A percentile compares a stretch with the other conserved stretches of the same genome.
phyloP scores from a whole-genome alignment of 2,888 invertebrate genomes.

The Uropetala carovei region DNA sequence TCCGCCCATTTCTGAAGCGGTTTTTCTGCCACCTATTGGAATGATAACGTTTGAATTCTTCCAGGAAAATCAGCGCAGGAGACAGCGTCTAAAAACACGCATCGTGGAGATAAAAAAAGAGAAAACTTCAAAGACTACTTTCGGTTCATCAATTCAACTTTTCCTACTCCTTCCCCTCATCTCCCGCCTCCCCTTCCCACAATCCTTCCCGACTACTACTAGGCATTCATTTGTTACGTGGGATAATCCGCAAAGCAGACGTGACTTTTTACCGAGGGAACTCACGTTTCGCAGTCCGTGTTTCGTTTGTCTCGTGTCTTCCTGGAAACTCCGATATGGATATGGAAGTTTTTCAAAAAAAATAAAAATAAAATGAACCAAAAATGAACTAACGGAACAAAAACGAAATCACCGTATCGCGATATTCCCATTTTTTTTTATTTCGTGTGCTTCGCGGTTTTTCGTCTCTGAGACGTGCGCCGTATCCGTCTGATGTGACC shows the following conservation, averaged over 20 bases:
- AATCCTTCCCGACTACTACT: not conserved
- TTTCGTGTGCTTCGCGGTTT: not conserved
- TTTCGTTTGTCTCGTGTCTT: not conserved
- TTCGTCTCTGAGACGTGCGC: not conserved
- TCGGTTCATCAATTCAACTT: slow-evolving; percentile 8
- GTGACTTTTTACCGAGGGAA: not conserved
- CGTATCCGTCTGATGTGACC: not conserved
- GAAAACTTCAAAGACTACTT: slow-evolving; percentile 14
- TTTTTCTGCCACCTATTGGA: too few species aligned
- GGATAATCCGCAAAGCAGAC: not conserved
- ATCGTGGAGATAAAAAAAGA: not conserved
- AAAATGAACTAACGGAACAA: not conserved
- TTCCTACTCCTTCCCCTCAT: not conserved
- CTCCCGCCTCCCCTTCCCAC: too few species aligned
- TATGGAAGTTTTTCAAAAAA: not conserved
- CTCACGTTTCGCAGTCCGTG: not conserved
- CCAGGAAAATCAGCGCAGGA: not conserved
- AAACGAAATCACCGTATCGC: not conserved
- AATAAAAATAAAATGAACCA: not conserved
- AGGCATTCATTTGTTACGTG: not conserved
- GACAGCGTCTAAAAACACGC: not conserved
- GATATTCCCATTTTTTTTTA: not conserved
- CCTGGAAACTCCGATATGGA: slow-evolving; percentile 22
- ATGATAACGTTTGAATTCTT: too few species aligned
- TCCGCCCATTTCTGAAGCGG: too few species aligned